A percentile compares a stretch with the other conserved stretches of the same genome.
Conservation (phyloP, 1,140 invertebrate species). For the Lucilia cuprina region DNA sequence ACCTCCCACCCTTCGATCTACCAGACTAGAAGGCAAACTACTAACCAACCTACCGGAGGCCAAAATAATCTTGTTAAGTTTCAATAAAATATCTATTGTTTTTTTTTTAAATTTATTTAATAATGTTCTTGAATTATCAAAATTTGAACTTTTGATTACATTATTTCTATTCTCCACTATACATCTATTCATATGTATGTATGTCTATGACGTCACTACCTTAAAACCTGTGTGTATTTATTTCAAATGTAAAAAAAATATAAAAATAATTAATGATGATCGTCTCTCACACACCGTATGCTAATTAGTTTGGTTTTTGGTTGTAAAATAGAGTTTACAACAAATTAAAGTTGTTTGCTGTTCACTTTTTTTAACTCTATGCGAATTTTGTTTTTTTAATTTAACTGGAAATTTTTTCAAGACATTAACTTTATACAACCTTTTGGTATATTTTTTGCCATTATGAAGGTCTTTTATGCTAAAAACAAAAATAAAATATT, state of each 20-base stretch:
- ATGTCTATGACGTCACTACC: no score
- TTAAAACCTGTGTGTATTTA: no score
- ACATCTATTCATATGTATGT: no score
- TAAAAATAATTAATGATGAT: background rate
- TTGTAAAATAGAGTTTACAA: conserved; percentile 15
- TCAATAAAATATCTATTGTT: no score
- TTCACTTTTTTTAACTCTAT: background rate
- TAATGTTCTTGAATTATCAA: no score
- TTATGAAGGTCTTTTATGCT: conserved; percentile 10
- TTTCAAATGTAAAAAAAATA: background rate
- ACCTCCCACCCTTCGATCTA: no score
- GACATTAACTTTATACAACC: background rate
- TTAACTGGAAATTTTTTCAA: background rate
- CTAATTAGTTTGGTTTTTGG: conserved; percentile 9
- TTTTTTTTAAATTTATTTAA: no score
- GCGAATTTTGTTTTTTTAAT: background rate
- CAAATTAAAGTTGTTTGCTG: background rate
- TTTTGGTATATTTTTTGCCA: background rate
- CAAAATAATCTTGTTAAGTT: no score
- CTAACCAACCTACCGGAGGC: no score
- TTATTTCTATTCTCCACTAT: no score
- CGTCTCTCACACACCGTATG: background rate
- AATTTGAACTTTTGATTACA: no score
- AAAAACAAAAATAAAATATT: background rate
- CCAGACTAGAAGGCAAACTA: no score